These are phyloP conservation scores for Nephrocerus scutellatus DNA, from an alignment of 2,888 invertebrate genomes.

Conservation along the genomic window DNA sequence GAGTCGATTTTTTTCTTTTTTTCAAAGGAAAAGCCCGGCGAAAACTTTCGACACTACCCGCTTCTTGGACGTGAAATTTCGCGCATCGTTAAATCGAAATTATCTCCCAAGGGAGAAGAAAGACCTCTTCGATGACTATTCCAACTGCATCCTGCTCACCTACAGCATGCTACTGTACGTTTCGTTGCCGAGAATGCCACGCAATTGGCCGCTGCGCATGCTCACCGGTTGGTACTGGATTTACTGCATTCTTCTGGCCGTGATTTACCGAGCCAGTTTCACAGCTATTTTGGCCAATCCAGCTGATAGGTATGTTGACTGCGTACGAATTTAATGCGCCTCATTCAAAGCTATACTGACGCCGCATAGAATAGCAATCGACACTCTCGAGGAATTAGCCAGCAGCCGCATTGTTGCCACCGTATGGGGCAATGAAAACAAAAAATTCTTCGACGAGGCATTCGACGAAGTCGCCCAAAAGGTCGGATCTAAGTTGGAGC, in stretches of 20 bases:
- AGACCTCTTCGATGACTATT: constrained; percentile 64
- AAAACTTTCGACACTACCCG: constrained; percentile 11
- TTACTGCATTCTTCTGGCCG: constrained; percentile 71
- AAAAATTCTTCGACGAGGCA: constrained; percentile 63
- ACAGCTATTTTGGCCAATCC: constrained; percentile 78
- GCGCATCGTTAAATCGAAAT: constrained; percentile 29
- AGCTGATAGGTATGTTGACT: constrained; percentile 57
- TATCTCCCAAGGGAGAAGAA: constrained; percentile 26
- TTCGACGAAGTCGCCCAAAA: constrained; percentile 59
- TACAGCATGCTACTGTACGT: constrained; percentile 76
- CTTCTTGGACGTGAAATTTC: constrained; percentile 31
- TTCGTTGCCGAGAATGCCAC: constrained; percentile 67
- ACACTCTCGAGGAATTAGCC: constrained; percentile 63
- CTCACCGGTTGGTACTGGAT: constrained; percentile 85
- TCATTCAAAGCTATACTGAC: too few relatives aligned
- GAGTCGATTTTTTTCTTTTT: constrained; percentile 27
- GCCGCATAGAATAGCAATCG: constrained; percentile 77
- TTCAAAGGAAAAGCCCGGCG: constrained; percentile 15
- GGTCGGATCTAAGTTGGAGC: constrained; percentile 61
- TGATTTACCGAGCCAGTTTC: constrained; percentile 76
- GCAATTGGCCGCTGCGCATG: constrained; percentile 71
- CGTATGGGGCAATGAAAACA: constrained; percentile 66
- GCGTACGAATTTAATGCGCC: constrained; percentile 18
- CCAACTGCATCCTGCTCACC: constrained; percentile 70
- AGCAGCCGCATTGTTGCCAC: constrained; percentile 60